Evolutionary conservation across 2,888 invertebrate species (phyloP).

Genomic region (Lampropteryx suffumata): DNA sequence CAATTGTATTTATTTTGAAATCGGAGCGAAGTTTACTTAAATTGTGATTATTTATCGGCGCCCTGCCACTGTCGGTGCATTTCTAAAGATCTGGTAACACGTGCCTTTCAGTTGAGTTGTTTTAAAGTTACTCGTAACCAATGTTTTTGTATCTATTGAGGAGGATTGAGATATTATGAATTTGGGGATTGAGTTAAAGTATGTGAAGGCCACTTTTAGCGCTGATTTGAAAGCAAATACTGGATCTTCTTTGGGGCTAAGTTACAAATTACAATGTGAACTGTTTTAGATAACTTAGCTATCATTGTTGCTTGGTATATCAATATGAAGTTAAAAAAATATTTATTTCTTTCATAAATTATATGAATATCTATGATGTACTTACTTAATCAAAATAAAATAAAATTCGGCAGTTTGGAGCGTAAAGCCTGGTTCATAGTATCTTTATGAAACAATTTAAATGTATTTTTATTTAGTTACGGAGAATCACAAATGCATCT

Average conservation of each 20-base stretch:
- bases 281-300: too few relatives aligned
- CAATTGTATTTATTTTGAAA: slow-evolving; percentile 57
- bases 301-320: too few relatives aligned
- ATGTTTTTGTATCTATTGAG: slow-evolving; percentile 5
- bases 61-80: slow-evolving; percentile 37
- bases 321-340: too few relatives aligned
- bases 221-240: too few relatives aligned
- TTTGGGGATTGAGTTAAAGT: not conserved
- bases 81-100: slow-evolving; percentile 43
- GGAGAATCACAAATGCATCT: slow-evolving; percentile 47
- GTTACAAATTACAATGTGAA: too few relatives aligned
- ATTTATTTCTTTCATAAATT: too few relatives aligned
- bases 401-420: not conserved
- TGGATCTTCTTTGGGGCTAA: too few relatives aligned
- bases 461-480: slow-evolving; percentile 26
- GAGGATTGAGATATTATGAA: slow-evolving; percentile 9
- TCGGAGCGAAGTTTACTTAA: slow-evolving; percentile 75
- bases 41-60: slow-evolving; percentile 39
- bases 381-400: too few relatives aligned
- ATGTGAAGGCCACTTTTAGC: too few relatives aligned
- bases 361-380: too few relatives aligned
- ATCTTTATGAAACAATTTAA: slow-evolving; percentile 4
- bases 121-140: slow-evolving; percentile 9
- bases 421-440: not conserved
- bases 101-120: slow-evolving; percentile 32